Conservation (phyloP, 2,888 invertebrate species). For the Plebejus melissa region DNA sequence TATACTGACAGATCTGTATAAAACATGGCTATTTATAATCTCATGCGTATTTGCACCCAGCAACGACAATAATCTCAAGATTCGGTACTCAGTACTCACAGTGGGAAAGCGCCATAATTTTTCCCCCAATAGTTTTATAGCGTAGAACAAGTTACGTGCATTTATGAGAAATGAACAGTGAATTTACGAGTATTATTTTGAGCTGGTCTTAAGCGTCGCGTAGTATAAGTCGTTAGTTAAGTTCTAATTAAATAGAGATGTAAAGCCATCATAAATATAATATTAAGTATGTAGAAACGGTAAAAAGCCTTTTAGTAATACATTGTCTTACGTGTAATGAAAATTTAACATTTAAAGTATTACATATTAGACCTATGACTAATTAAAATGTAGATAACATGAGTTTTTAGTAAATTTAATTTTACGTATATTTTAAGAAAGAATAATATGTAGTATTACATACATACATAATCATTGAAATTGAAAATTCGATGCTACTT, state of each 20-base stretch:
- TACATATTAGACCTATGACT: neutral
- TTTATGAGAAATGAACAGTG: neutral
- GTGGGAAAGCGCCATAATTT: neutral
- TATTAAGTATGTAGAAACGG: neutral
- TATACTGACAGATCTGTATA: neutral
- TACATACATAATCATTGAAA: too few relatives aligned
- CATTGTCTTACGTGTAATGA: neutral
- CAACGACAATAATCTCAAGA: neutral
- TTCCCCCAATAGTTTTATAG: neutral
- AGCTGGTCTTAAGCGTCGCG: neutral
- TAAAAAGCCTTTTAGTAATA: neutral
- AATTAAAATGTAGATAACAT: neutral
- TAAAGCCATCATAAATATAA: neutral
- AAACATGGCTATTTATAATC: neutral
- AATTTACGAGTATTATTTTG: neutral
- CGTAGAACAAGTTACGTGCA: neutral
- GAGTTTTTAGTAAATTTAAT: neutral
- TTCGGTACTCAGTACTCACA: neutral
- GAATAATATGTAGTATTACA: neutral
- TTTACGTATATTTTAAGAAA: neutral
- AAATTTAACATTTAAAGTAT: neutral
- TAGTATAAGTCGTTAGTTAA: neutral
- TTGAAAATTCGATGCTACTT: neutral
- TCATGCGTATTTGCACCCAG: neutral
- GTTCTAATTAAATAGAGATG: neutral